These are phyloP conservation scores for Platycheirus rosarum DNA, from an alignment of 2,888 invertebrate species.

Conservation along the genomic window DNA sequence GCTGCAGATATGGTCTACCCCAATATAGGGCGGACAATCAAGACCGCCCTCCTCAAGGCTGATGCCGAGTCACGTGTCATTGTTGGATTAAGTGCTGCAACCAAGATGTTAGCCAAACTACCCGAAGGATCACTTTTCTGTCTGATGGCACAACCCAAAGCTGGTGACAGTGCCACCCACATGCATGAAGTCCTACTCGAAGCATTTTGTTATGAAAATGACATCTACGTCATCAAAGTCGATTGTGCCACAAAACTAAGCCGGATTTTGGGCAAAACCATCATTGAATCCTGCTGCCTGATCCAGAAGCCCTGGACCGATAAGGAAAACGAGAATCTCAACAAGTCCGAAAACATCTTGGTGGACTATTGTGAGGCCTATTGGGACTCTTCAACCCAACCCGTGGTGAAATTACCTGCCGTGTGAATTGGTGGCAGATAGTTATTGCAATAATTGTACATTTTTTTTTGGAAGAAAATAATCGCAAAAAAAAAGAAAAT, in stretches of 20 bases:
- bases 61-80: conserved; percentile 81
- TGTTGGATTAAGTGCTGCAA: conserved; percentile 81
- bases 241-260: conserved; percentile 84
- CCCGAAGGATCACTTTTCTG: conserved; percentile 87
- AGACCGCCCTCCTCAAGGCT: conserved; percentile 80
- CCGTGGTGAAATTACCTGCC: conserved; percentile 87
- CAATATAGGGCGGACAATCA: conserved; percentile 81
- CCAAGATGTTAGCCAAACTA: conserved; percentile 80
- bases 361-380: conserved; percentile 87
- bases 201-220: conserved; percentile 91
- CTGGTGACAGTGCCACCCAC: conserved; percentile 89
- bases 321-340: conserved; percentile 83
- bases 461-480: conserved; percentile 47
- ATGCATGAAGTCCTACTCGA: conserved; percentile 90
- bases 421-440: conserved; percentile 83
- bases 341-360: conserved; percentile 85
- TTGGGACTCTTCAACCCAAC: conserved; percentile 86
- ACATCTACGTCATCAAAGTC: conserved; percentile 89
- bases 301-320: conserved; percentile 82
- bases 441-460: conserved; percentile 63
- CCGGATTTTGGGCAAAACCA: conserved; percentile 84
- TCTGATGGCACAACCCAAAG: conserved; percentile 86
- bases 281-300: conserved; percentile 83
- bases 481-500: conserved; percentile 39
- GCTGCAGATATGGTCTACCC: conserved; percentile 76